phyloP scores from a whole-genome alignment of 2,113 vertebrate genomes.

The Gallinago paraguaiae region DNA sequence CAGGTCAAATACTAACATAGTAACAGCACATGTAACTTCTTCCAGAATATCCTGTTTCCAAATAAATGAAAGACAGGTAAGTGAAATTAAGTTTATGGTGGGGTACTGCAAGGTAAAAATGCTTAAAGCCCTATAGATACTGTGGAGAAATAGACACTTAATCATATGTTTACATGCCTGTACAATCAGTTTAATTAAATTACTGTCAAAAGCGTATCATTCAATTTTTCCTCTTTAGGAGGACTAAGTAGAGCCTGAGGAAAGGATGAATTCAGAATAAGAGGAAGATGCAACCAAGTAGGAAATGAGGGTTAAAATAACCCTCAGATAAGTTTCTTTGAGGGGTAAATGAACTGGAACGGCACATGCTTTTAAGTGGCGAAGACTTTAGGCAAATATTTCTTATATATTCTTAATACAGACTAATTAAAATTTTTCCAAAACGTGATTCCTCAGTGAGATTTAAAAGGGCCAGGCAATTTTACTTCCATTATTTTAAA shows the following conservation, averaged over 20 bases:
- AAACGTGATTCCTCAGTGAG: neutral
- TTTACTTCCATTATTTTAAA: neutral
- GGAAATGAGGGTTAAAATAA: conserved; percentile 9
- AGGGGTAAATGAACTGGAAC: neutral
- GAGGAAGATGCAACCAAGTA: neutral
- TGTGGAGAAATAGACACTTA: neutral
- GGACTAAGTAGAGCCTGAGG: conserved; percentile 37
- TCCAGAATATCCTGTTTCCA: neutral
- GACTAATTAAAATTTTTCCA: neutral
- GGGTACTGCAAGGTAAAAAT: neutral
- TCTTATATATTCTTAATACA: neutral
- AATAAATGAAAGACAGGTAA: neutral
- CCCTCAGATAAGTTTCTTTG: neutral
- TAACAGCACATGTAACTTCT: neutral
- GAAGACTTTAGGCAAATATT: neutral
- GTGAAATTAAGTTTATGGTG: neutral
- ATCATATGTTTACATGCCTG: conserved; percentile 22
- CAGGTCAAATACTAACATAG: neutral
- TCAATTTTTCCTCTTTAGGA: conserved; percentile 22
- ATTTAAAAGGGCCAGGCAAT: neutral
- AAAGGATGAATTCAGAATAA: conserved; percentile 17
- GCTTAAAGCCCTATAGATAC: neutral
- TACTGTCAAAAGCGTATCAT: conserved; percentile 5
- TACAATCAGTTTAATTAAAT: conserved; percentile 48
- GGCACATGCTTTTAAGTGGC: neutral